Evolutionary conservation across 2,797 vertebrate species (phyloP).

Genomic region (Furcifer pardalis): DNA sequence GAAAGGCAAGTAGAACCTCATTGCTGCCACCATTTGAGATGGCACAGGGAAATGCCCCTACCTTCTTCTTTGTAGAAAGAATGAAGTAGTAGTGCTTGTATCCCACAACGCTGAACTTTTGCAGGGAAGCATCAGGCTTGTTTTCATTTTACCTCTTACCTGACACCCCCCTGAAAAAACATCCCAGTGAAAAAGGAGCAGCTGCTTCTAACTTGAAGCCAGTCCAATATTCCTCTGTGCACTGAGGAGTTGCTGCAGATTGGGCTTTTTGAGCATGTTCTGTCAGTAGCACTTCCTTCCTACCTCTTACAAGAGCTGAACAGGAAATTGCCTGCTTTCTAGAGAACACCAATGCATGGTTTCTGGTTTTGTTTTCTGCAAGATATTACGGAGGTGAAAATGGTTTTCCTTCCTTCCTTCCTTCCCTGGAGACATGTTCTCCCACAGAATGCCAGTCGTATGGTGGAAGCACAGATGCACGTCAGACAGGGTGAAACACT

Average conservation of each 20-base stretch:
- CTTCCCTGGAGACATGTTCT: not conserved
- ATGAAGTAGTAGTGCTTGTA: too few relatives aligned
- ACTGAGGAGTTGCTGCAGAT: not conserved
- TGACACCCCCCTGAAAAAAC: not conserved
- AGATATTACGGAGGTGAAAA: not conserved
- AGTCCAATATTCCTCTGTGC: not conserved
- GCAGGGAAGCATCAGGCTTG: not conserved
- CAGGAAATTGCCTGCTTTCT: not conserved
- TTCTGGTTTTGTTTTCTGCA: too few relatives aligned
- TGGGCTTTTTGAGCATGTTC: not conserved
- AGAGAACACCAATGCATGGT: too few relatives aligned
- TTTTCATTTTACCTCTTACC: not conserved
- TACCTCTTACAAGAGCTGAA: not conserved
- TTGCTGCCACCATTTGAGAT: not conserved
- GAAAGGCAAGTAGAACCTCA: not conserved
- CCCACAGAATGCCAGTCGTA: not conserved
- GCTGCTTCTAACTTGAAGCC: not conserved
- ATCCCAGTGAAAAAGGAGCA: too few relatives aligned
- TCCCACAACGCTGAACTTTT: not conserved
- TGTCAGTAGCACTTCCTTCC: not conserved
- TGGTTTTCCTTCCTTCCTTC: not conserved
- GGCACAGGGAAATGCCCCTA: not conserved
- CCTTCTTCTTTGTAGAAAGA: not conserved
- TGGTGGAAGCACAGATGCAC: not conserved
- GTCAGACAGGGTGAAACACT: not conserved